Evolutionary conservation across 2,113 vertebrate genomes (phyloP), one percentile per base, ranked within the genome.

Genomic region (Vidua chalybeata): DNA sequence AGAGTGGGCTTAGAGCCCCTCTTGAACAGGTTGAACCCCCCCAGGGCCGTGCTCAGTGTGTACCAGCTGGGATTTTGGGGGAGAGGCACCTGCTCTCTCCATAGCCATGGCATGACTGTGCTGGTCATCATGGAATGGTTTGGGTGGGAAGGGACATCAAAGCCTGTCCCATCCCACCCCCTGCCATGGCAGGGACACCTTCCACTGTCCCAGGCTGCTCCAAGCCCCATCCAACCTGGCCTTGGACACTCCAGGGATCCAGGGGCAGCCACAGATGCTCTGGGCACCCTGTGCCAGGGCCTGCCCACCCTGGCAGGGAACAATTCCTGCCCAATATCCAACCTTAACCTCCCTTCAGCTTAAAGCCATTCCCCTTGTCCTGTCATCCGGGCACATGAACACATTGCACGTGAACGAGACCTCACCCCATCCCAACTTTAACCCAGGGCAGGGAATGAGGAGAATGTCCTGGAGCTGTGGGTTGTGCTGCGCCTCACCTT

Each of bases 1-100:
- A 20, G 0, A 18, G 4, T 1, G 31, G 46, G 61, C 43, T 37
- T 4, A 15, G 51, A 11, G 0, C 17, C 9, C 1, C 4, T 3
- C 35, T 51, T 24, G 68, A 24, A 56, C 2, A 2, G 16, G 5
- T 13, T 7, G 5, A 80, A 15, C 3, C 33, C 37, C 26, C 10
- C 20, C 28, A 31, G 55, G 31, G 41, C 62, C 11, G 4, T 4
- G 26, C 5, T 26, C n/a, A 30, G 13, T 11, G 28, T 15, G 20
- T 46, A 35, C 2, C 3, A 10, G 21, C 13, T 11, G 58, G 30
- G 22, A 2, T 22, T 80, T 82, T 8, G 0, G 6, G 35, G 46
- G 49, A 80, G n/a, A 59, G 72, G 59, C 5, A n/a, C 21, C 30
- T 4, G 39, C 22, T 66, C 7, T 28, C 15, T 66, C 35, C 13